Evolutionary conservation across 2,888 invertebrate species (phyloP).

Genomic region (Zaprionus bogoriensis): DNA sequence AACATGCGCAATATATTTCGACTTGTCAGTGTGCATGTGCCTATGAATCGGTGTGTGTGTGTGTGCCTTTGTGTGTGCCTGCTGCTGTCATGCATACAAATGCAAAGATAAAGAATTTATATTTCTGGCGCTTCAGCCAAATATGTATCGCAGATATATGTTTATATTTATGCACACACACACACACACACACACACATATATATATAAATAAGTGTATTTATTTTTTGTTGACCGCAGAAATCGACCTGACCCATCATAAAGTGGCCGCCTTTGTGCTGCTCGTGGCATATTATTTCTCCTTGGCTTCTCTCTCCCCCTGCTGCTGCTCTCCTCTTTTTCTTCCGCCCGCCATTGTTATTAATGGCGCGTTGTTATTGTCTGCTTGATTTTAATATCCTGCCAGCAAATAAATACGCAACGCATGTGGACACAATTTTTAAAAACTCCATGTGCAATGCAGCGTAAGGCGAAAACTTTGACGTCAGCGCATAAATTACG

Average conservation of each 20-base stretch:
- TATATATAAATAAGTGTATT: conserved; percentile 18
- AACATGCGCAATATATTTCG: conserved; percentile 71
- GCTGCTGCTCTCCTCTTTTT: neutral
- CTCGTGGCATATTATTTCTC: conserved; percentile 19
- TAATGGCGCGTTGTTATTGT: conserved; percentile 50
- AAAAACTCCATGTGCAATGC: conserved; percentile 71
- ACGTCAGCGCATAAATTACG: conserved; percentile 60
- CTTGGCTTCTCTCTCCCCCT: neutral
- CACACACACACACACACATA: conserved; percentile 10
- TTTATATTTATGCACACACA: neutral
- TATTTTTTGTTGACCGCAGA: conserved; percentile 39
- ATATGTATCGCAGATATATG: conserved; percentile 24
- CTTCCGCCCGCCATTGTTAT: conserved; percentile 33
- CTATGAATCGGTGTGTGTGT: conserved; percentile 10
- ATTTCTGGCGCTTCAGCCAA: conserved; percentile 20
- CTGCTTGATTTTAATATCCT: conserved; percentile 44
- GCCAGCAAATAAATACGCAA: conserved; percentile 21
- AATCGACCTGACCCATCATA: conserved; percentile 67
- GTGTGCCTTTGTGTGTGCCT: conserved; percentile 13
- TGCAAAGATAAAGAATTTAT: conserved; percentile 63
- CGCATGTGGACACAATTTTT: conserved; percentile 25
- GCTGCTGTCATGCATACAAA: conserved; percentile 67
- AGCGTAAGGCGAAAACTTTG: conserved; percentile 49
- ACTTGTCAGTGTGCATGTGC: conserved; percentile 37
- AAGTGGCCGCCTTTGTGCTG: conserved; percentile 36